These are phyloP conservation scores for Litoditis marina DNA, from an alignment of 2,888 invertebrate species.

Conservation along the genomic window DNA sequence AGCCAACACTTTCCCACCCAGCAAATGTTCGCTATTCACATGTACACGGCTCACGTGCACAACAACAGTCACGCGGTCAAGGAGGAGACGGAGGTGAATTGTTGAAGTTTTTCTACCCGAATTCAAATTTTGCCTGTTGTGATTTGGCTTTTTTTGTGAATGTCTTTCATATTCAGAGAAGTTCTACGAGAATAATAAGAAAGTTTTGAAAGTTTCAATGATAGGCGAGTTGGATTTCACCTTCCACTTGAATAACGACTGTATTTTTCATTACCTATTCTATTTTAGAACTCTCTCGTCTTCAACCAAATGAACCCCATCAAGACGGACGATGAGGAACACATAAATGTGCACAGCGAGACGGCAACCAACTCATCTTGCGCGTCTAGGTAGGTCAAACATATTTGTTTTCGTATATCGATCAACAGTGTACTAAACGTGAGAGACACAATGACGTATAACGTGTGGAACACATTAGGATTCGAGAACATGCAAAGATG, in stretches of 20 bases:
- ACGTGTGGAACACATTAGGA: no score
- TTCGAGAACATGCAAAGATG: no score
- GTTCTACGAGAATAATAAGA: background rate
- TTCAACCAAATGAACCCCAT: background rate
- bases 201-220: background rate
- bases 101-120: no score
- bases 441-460: no score
- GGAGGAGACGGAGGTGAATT: no score
- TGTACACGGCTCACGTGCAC: conserved; percentile 25
- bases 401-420: no score
- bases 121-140: no score
- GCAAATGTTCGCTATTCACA: conserved; percentile 32
- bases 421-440: no score
- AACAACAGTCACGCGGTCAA: background rate
- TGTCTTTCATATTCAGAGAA: no score
- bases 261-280: no score
- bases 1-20: conserved; percentile 29
- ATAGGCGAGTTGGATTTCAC: background rate
- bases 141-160: no score
- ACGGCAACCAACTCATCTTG: conserved; percentile 49
- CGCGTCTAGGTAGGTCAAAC: conserved; percentile 49
- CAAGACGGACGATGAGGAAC: conserved; percentile 20
- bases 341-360: conserved; percentile 25
- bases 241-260: background rate
- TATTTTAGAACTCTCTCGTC: background rate